phyloP scores from a whole-genome alignment of 53 echinoderm and acorn worm species.

The Holothuria leucospilota region DNA sequence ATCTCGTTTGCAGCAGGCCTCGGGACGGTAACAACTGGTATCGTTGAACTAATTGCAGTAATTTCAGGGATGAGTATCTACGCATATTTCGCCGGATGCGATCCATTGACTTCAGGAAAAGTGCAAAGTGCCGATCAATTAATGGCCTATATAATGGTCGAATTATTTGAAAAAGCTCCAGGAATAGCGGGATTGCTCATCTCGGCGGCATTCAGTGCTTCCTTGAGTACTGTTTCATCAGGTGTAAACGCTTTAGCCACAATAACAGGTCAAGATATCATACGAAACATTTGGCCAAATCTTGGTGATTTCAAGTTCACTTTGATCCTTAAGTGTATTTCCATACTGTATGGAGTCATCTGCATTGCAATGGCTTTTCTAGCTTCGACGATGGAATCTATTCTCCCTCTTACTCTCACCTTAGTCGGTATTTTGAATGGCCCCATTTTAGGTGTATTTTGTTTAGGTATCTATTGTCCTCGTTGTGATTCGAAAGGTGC shows the following conservation, averaged over 20 bases:
- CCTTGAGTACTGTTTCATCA: slow-evolving; percentile 33
- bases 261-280: slow-evolving; percentile 35
- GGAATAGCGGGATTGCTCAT: slow-evolving; percentile 23
- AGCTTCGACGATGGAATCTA: slow-evolving; percentile 1
- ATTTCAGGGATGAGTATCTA: slow-evolving; percentile 34
- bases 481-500: slow-evolving; percentile 31
- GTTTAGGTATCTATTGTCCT: slow-evolving; percentile 8
- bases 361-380: slow-evolving; percentile 33
- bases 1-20: slow-evolving; percentile 30
- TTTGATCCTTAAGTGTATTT: slow-evolving; percentile 24
- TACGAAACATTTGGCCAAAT: slow-evolving; percentile 4
- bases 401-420: slow-evolving; percentile 24
- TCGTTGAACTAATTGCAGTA: slow-evolving; percentile 11
- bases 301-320: slow-evolving; percentile 17
- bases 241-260: slow-evolving; percentile 42
- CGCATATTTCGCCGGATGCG: slow-evolving; percentile 44
- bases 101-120: slow-evolving; percentile 17
- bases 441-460: slow-evolving; percentile 31
- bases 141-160: slow-evolving; percentile 38
- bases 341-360: background rate
- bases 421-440: slow-evolving; percentile 33
- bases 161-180: slow-evolving; percentile 20
- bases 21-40: background rate
- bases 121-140: slow-evolving; percentile 24
- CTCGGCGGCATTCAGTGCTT: slow-evolving; percentile 23